Conservation (phyloP, 2,113 vertebrate species). For the Caloenas nicobarica region DNA sequence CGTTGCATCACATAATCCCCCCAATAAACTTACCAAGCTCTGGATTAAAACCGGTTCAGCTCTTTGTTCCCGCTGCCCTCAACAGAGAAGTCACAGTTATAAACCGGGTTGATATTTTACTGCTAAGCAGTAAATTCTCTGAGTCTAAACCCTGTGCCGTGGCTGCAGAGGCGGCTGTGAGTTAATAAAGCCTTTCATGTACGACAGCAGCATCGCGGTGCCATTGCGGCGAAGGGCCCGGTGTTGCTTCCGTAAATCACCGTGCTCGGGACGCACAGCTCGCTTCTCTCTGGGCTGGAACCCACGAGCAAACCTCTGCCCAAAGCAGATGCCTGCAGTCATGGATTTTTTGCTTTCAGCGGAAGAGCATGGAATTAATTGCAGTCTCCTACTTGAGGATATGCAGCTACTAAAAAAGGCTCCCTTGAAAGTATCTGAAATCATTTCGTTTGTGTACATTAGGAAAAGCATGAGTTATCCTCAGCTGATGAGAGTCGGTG, state of each 20-base stretch:
- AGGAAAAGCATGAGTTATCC: conserved; percentile 13
- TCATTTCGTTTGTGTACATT: neutral
- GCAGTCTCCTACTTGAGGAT: neutral
- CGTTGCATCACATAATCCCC: neutral
- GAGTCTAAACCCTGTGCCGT: accelerated
- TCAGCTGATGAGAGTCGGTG: conserved; percentile 25
- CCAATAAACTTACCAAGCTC: neutral
- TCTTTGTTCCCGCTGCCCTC: neutral
- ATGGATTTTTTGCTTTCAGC: neutral
- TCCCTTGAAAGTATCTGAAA: neutral
- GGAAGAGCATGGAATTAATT: neutral
- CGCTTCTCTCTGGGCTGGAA: neutral
- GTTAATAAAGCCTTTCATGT: neutral
- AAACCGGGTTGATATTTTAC: neutral
- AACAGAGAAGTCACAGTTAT: neutral
- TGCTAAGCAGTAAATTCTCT: neutral
- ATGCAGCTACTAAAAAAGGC: neutral
- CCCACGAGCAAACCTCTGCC: neutral
- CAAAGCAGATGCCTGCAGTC: neutral
- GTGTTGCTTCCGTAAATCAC: neutral
- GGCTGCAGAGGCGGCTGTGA: neutral
- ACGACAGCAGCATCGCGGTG: neutral
- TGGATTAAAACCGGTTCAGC: neutral
- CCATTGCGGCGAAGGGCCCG: neutral
- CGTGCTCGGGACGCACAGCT: accelerated